These are phyloP conservation scores for Takifugu bimaculatus DNA, from an alignment of 2,113 vertebrate species.

Conservation along the genomic window DNA sequence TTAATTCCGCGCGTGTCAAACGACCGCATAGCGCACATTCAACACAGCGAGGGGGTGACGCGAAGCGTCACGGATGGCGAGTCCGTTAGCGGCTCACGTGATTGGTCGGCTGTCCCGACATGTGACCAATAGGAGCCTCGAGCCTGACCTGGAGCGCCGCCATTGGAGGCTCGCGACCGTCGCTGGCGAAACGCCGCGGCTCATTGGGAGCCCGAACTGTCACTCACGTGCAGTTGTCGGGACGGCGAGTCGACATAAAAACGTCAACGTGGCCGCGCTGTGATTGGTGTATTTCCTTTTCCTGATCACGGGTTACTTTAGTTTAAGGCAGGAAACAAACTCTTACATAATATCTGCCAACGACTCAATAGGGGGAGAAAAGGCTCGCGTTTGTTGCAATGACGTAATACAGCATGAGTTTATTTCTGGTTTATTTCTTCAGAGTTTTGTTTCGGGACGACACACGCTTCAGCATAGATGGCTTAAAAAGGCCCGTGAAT, in stretches of 20 bases:
- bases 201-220: conserved; percentile 31
- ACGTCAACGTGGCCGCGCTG: conserved; percentile 69
- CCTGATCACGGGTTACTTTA: conserved; percentile 56
- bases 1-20: conserved; percentile 15
- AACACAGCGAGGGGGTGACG: conserved; percentile 40
- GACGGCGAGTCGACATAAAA: conserved; percentile 48
- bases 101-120: conserved; percentile 37
- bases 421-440: too few relatives aligned
- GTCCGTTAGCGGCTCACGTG: not conserved
- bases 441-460: too few relatives aligned
- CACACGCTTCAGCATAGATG: too few relatives aligned
- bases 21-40: conserved; percentile 35
- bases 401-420: too few relatives aligned
- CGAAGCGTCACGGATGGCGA: conserved; percentile 44
- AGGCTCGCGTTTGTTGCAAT: too few relatives aligned
- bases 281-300: conserved; percentile 53
- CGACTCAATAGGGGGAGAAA: too few relatives aligned
- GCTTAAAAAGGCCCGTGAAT: not conserved
- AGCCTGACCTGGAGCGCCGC: rapidly evolving
- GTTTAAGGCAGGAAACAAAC: conserved; percentile 4
- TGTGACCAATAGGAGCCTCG: conserved; percentile 26
- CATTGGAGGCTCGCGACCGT: conserved; percentile 41
- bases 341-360: not conserved
- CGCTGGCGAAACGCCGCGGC: not conserved
- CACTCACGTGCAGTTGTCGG: conserved; percentile 57